phyloP scores from a whole-genome alignment of 2,113 vertebrate genomes.

The Zootoca vivipara region DNA sequence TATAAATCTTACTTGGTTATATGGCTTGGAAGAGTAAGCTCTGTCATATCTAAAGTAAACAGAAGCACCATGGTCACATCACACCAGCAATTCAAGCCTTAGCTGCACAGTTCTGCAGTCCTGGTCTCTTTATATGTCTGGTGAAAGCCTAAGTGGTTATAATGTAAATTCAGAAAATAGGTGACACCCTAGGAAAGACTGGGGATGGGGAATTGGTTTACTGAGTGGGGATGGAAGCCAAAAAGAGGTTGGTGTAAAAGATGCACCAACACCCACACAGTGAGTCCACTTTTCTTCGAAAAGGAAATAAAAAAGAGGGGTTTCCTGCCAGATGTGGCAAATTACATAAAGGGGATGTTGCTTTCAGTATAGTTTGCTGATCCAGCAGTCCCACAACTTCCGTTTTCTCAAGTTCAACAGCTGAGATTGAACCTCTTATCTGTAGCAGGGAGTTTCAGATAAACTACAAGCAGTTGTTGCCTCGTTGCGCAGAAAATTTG shows the following conservation, averaged over 20 bases:
- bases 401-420: conserved; percentile 9
- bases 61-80: not conserved
- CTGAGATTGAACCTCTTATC: conserved; percentile 6
- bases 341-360: conserved; percentile 17
- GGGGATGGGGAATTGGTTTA: not conserved
- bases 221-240: not conserved
- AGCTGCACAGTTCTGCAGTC: not conserved
- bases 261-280: not conserved
- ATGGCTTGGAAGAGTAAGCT: not conserved
- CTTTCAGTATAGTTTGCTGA: conserved; percentile 13
- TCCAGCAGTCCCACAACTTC: conserved; percentile 29
- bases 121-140: not conserved
- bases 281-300: conserved; percentile 65
- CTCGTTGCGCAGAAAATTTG: not conserved
- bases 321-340: conserved; percentile 82
- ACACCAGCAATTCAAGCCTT: not conserved
- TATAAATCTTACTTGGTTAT: not conserved
- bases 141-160: conserved; percentile 19
- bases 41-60: conserved; percentile 5
- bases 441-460: not conserved
- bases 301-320: conserved; percentile 72
- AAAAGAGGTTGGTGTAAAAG: not conserved
- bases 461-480: not conserved
- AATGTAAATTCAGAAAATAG: conserved; percentile 41
- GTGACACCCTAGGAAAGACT: not conserved